These are phyloP conservation scores for Caenorhabditis afra DNA, from an alignment of 2,888 invertebrate species.

Conservation along the genomic window DNA sequence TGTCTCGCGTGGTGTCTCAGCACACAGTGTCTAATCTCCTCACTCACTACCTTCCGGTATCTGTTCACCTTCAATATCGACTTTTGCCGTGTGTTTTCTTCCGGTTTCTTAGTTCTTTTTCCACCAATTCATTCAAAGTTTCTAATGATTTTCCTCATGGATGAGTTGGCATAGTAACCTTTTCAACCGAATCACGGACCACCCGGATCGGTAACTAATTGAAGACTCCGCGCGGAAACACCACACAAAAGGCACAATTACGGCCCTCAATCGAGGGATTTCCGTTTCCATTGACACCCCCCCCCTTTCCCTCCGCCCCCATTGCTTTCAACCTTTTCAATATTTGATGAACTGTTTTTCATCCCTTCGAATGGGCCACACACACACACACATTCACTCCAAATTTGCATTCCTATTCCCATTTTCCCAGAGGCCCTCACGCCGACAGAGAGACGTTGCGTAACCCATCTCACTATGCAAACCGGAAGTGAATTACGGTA, in stretches of 20 bases:
- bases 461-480: slow-evolving; percentile 4
- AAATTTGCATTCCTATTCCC: slow-evolving; percentile 20
- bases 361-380: slow-evolving; percentile 14
- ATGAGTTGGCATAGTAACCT: too few relatives aligned
- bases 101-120: neutral
- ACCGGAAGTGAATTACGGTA: slow-evolving; percentile 33
- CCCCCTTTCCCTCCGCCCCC: neutral
- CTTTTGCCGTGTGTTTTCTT: neutral
- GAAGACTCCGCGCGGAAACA: slow-evolving; percentile 16
- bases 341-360: slow-evolving; percentile 51
- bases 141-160: neutral
- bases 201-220: slow-evolving; percentile 23
- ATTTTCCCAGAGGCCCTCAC: neutral
- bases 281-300: slow-evolving; percentile 7
- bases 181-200: neutral
- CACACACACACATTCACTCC: slow-evolving; percentile 5
- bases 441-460: too few relatives aligned
- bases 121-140: too few relatives aligned
- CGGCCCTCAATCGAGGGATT: slow-evolving; percentile 4
- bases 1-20: neutral
- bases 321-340: slow-evolving; percentile 26
- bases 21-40: neutral
- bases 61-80: neutral
- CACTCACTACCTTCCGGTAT: neutral
- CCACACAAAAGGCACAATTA: slow-evolving; percentile 40